Evolutionary conservation across 2,888 invertebrate species (phyloP).

Genomic region (Eupithecia vulgata): DNA sequence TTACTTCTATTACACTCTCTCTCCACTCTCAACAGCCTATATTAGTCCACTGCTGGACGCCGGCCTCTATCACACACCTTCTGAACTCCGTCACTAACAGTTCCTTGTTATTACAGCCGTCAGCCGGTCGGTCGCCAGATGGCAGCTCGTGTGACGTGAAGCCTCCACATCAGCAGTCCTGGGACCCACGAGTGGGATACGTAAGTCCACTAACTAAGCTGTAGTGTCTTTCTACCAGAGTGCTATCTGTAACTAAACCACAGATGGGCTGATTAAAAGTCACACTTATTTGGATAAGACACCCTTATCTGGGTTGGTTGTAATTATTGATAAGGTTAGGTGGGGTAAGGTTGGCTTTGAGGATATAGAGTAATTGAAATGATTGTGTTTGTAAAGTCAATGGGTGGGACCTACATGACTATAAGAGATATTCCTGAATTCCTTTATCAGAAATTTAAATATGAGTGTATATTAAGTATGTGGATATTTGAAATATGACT

Average conservation of each 20-base stretch:
- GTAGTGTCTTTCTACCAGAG: not conserved
- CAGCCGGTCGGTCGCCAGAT: conserved; percentile 76
- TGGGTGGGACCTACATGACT: not conserved
- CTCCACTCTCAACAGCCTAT: no score
- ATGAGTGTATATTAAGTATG: not conserved
- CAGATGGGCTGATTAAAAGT: not conserved
- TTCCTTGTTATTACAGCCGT: conserved; percentile 63
- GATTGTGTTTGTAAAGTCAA: not conserved
- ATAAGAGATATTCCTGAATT: not conserved
- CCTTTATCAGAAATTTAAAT: not conserved
- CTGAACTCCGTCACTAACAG: not conserved
- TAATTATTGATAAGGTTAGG: not conserved
- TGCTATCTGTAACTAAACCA: not conserved
- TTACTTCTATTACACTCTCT: no score
- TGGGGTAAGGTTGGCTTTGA: not conserved
- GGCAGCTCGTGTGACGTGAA: conserved; percentile 79
- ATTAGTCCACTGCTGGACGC: no score
- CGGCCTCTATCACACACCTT: no score
- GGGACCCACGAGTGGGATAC: conserved; percentile 80
- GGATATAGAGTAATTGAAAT: not conserved
- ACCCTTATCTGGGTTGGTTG: not conserved
- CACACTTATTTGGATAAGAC: not conserved
- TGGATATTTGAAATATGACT: not conserved
- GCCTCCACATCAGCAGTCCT: conserved; percentile 79
- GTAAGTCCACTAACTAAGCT: conserved; percentile 59